A percentile compares a stretch with the other conserved stretches of the same genome.
These are phyloP conservation scores for Dryas iulia DNA, from an alignment of 1,140 invertebrate genomes.

Conservation along the genomic window DNA sequence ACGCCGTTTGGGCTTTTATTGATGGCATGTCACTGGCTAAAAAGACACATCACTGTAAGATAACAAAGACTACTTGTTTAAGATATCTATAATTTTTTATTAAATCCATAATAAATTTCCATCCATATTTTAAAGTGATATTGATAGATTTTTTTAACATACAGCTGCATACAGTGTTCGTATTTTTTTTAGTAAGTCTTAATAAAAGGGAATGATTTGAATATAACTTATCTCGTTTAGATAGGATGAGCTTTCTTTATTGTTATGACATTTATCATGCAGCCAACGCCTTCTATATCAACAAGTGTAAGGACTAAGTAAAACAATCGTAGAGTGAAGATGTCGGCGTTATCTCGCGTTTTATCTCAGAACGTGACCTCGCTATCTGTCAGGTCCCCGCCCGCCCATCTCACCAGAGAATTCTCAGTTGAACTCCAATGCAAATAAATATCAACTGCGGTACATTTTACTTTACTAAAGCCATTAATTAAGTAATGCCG, in stretches of 20 bases:
- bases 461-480: conserved; percentile 39
- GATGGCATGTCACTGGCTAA: conserved; percentile 21
- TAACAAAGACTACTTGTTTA: neutral
- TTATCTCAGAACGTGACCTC: conserved; percentile 67
- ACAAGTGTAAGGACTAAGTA: conserved; percentile 27
- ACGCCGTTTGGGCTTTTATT: conserved; percentile 23
- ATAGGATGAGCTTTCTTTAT: conserved; percentile 3
- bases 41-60: conserved; percentile 4
- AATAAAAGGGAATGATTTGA: too few species aligned
- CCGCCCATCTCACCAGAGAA: conserved; percentile 59
- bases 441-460: conserved; percentile 55
- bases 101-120: neutral
- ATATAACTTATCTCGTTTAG: neutral
- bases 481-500: conserved; percentile 64
- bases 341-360: conserved; percentile 52
- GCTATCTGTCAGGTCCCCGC: conserved; percentile 50
- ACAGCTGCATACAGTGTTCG: too few species aligned
- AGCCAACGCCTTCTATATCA: conserved; percentile 18
- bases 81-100: neutral
- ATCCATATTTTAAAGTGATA: neutral
- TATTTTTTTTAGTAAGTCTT: too few species aligned
- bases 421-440: conserved; percentile 48
- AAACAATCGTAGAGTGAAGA: conserved; percentile 63
- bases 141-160: neutral
- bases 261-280: conserved; percentile 15